phyloP scores from a whole-genome alignment of 2,113 vertebrate genomes.

The Hystrix brachyura region DNA sequence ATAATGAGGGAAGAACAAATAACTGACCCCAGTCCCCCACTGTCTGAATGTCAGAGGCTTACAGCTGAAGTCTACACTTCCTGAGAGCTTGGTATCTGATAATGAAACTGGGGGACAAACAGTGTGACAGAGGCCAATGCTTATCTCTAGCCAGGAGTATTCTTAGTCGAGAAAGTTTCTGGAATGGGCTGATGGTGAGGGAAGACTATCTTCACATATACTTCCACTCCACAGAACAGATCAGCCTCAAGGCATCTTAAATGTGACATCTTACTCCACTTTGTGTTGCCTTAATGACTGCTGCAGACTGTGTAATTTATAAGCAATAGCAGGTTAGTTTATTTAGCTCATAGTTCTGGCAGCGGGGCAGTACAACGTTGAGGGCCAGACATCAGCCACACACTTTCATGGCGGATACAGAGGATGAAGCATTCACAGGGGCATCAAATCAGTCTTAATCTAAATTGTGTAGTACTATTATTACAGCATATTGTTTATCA shows the following conservation, averaged over 20 bases:
- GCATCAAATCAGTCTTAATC: no score
- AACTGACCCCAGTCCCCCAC: background rate
- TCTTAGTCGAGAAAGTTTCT: background rate
- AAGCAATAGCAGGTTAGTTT: background rate
- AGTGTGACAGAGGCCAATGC: background rate
- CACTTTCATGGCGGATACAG: background rate
- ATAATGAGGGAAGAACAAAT: background rate
- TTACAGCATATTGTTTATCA: no score
- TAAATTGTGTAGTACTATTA: no score
- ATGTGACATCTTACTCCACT: background rate
- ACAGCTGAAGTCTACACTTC: background rate
- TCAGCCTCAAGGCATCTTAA: background rate
- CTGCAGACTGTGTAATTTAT: background rate
- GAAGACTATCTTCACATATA: background rate
- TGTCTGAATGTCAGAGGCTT: background rate
- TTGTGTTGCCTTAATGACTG: background rate
- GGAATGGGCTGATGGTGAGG: background rate
- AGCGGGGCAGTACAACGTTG: background rate
- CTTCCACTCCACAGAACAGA: background rate
- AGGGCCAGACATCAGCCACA: background rate
- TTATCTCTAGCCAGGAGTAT: background rate
- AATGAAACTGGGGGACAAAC: background rate
- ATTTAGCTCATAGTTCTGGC: background rate
- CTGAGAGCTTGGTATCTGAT: background rate
- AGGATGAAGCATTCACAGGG: no score